Evolutionary conservation across 2,113 vertebrate species (phyloP).

Genomic region (Nothobranchius furzeri): DNA sequence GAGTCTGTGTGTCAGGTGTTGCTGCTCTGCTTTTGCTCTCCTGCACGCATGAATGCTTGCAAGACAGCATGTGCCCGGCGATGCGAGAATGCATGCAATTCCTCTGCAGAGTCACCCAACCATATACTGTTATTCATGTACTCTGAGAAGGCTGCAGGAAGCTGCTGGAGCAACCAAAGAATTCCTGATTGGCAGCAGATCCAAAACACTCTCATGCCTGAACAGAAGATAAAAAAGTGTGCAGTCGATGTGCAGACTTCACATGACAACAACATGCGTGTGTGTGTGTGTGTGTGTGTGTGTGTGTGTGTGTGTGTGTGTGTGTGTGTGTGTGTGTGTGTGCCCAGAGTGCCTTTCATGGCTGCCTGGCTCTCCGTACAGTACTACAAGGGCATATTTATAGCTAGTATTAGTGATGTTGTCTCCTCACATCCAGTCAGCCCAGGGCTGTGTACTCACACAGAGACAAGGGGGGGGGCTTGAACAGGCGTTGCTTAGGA

Average conservation of each 20-base stretch:
- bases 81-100: conserved; percentile 20
- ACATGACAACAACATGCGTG: conserved; percentile 12
- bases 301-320: neutral
- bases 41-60: conserved; percentile 30
- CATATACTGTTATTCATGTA: conserved; percentile 1
- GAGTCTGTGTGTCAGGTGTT: conserved; percentile 2
- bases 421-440: conserved; percentile 75
- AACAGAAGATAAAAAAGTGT: no score
- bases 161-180: no score
- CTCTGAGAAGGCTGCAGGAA: no score
- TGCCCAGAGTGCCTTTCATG: conserved; percentile 21
- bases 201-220: no score
- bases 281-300: conserved; percentile 22
- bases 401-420: conserved; percentile 74
- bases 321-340: neutral
- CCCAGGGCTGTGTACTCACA: conserved; percentile 54
- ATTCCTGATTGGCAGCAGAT: no score
- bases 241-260: neutral
- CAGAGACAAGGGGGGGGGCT: conserved; percentile 30
- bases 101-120: conserved; percentile 12
- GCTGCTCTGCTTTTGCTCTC: neutral
- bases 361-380: conserved; percentile 54
- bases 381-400: conserved; percentile 73
- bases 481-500: neutral
- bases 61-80: conserved; percentile 10